phyloP scores from a whole-genome alignment of 2,888 invertebrate genomes.

The Alcis repandata region DNA sequence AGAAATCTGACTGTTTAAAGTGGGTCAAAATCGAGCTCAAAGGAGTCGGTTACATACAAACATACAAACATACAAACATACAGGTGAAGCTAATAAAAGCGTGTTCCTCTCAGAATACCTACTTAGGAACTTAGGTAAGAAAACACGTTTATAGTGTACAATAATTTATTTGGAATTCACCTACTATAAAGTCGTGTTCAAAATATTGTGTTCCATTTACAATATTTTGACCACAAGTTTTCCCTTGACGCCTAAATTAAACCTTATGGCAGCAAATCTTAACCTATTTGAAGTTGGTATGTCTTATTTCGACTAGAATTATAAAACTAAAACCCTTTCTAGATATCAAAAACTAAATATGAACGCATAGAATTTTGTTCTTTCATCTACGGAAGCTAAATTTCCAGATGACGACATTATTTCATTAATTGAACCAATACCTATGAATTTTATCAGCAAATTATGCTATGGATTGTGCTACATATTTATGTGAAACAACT shows the following conservation, averaged over 20 bases:
- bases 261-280: slow-evolving; percentile 70
- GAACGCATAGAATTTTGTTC: not conserved
- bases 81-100: too few species aligned
- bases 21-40: too few species aligned
- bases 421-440: not conserved
- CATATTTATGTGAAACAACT: not conserved
- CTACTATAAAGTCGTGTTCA: slow-evolving; percentile 73
- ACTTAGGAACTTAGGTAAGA: not conserved
- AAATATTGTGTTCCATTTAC: slow-evolving; percentile 69
- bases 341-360: not conserved
- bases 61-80: too few species aligned
- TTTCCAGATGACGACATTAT: not conserved
- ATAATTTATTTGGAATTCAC: slow-evolving; percentile 60
- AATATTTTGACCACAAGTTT: slow-evolving; percentile 81
- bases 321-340: slow-evolving; percentile 13
- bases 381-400: not conserved
- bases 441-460: not conserved
- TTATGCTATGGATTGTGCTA: not conserved
- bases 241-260: slow-evolving; percentile 22
- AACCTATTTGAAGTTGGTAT: slow-evolving; percentile 46
- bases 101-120: too few species aligned
- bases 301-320: slow-evolving; percentile 47
- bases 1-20: too few species aligned
- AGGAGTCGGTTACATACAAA: too few species aligned
- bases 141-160: slow-evolving; percentile 40